Evolutionary conservation across 1,140 invertebrate genomes (phyloP).

Genomic region (Octopus bimaculoides): DNA sequence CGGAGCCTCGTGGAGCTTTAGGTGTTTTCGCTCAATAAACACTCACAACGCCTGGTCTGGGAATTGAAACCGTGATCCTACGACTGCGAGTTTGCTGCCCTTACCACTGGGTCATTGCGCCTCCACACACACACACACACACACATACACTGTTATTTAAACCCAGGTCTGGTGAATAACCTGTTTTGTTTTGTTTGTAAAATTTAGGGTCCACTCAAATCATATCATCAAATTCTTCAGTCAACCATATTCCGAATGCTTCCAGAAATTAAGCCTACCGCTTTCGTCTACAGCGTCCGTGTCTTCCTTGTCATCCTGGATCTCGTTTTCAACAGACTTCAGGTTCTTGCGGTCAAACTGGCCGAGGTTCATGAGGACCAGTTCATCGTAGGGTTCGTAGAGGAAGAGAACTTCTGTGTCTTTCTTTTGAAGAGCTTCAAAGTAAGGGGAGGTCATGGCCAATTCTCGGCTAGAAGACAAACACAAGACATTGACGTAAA

Average conservation of each 20-base stretch:
- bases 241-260: neutral
- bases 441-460: constrained; percentile 91
- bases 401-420: constrained; percentile 92
- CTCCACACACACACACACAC: too few relatives aligned
- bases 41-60: too few relatives aligned
- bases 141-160: too few relatives aligned
- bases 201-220: too few relatives aligned
- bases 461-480: constrained; percentile 73
- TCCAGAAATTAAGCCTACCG: constrained; percentile 29
- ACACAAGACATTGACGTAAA: constrained; percentile 3
- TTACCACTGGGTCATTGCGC: too few relatives aligned
- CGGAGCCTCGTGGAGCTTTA: too few relatives aligned
- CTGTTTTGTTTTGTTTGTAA: too few relatives aligned
- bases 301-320: constrained; percentile 71
- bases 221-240: neutral
- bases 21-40: too few relatives aligned
- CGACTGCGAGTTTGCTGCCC: too few relatives aligned
- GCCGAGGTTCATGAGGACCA: constrained; percentile 85
- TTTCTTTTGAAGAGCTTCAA: constrained; percentile 79
- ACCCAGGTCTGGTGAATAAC: too few relatives aligned
- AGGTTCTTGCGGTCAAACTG: constrained; percentile 78
- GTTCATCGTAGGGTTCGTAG: constrained; percentile 93
- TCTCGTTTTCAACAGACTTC: constrained; percentile 91
- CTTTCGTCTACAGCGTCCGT: constrained; percentile 60
- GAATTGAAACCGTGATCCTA: too few relatives aligned